Percentiles rank a stretch among this genome's conserved stretches.
These are phyloP conservation scores for Ennomos erosarius DNA, from an alignment of 2,888 invertebrate genomes.

Conservation along the genomic window DNA sequence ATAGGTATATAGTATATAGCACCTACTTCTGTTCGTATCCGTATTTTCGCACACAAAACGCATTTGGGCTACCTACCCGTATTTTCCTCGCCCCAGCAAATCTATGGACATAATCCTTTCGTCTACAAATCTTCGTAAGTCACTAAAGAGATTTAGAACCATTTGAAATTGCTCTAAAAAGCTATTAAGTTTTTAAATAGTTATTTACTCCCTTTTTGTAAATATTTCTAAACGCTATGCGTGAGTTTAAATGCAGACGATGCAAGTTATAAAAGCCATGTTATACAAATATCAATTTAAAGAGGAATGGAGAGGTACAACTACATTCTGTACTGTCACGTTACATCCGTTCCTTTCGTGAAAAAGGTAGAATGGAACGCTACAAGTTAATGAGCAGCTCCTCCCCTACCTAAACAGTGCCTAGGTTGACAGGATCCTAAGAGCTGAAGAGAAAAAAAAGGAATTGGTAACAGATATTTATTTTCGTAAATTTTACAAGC, in stretches of 20 bases:
- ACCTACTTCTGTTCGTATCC: too few relatives aligned
- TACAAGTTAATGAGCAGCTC: too few relatives aligned
- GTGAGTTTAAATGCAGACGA: not conserved
- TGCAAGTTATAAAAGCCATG: not conserved
- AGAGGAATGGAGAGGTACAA: not conserved
- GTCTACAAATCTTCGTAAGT: slow-evolving; percentile 38
- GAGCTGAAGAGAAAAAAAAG: too few relatives aligned
- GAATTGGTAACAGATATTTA: too few relatives aligned
- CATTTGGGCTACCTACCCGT: slow-evolving; percentile 50
- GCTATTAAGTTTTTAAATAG: slow-evolving; percentile 21
- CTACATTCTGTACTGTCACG: too few relatives aligned
- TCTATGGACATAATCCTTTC: slow-evolving; percentile 39
- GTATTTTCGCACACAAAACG: slow-evolving; percentile 50
- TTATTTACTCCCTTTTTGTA: slow-evolving; percentile 3
- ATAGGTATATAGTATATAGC: too few relatives aligned
- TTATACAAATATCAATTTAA: not conserved
- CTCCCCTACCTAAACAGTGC: too few relatives aligned
- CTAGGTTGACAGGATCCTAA: too few relatives aligned
- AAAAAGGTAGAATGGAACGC: too few relatives aligned
- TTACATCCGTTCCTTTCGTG: too few relatives aligned
- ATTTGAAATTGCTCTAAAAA: slow-evolving; percentile 21
- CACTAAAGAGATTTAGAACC: slow-evolving; percentile 25
- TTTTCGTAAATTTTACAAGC: too few relatives aligned
- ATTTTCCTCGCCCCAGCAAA: slow-evolving; percentile 38
- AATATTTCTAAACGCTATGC: too few relatives aligned